phyloP scores from a whole-genome alignment of 1,140 invertebrate genomes.

The Bombyx mori region DNA sequence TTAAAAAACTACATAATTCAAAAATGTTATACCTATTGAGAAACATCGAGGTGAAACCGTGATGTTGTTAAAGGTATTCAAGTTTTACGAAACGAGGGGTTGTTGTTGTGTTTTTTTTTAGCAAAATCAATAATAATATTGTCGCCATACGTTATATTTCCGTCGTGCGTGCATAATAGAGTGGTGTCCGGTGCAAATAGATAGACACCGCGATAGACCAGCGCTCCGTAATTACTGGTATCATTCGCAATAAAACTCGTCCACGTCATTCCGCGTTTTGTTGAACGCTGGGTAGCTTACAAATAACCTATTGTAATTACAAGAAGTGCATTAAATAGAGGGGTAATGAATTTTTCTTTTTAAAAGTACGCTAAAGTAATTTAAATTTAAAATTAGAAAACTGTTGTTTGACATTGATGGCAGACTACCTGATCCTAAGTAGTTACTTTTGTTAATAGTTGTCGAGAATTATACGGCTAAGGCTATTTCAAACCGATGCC shows the following conservation, averaged over 20 bases:
- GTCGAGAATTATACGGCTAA: too few relatives aligned
- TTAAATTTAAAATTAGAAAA: too few relatives aligned
- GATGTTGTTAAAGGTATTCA: neutral
- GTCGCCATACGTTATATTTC: constrained; percentile 47
- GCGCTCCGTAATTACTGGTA: constrained; percentile 53
- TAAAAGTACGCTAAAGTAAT: too few relatives aligned
- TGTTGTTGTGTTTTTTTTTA: constrained; percentile 30
- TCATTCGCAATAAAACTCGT: constrained; percentile 53
- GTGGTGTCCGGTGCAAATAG: constrained; percentile 33
- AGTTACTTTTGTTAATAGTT: too few relatives aligned
- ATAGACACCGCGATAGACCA: constrained; percentile 45
- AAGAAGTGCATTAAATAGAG: too few relatives aligned
- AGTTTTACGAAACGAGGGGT: constrained; percentile 23
- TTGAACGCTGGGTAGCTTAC: neutral
- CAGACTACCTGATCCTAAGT: too few relatives aligned
- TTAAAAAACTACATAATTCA: too few relatives aligned
- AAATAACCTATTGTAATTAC: too few relatives aligned
- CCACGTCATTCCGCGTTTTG: constrained; percentile 24
- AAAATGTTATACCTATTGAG: neutral
- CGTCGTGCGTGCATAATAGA: constrained; percentile 34
- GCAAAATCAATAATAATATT: constrained; percentile 54
- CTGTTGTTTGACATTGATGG: too few relatives aligned
- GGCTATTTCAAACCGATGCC: too few relatives aligned
- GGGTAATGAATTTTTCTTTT: too few relatives aligned
- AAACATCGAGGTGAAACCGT: neutral